Percentiles rank a stretch among this genome's conserved stretches.
phyloP scores from a whole-genome alignment of 2,888 invertebrate genomes.

The Urechis unicinctus region DNA sequence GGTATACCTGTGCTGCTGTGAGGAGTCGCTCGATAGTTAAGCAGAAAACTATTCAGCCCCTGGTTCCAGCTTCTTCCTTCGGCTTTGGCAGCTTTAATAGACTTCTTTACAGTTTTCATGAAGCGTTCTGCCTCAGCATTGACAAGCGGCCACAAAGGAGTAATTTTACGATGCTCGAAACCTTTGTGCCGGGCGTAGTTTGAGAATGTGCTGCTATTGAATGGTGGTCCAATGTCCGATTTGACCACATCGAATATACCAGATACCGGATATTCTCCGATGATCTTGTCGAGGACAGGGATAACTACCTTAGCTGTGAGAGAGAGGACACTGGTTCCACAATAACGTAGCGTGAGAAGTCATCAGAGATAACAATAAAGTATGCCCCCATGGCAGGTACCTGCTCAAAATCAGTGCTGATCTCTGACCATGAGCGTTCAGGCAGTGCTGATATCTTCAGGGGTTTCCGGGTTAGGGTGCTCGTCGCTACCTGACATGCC shows the following conservation, averaged over 20 bases:
- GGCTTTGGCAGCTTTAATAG: not conserved
- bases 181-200: no score
- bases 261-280: no score
- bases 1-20: not conserved
- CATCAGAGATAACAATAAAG: no score
- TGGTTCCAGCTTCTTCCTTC: not conserved
- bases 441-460: not conserved
- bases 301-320: not conserved
- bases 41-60: not conserved
- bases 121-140: not conserved
- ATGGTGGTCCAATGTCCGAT: constrained; percentile 2
- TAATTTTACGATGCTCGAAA: not conserved
- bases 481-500: not conserved
- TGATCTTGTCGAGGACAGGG: not conserved
- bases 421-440: not conserved
- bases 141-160: constrained; percentile 1
- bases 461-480: not conserved
- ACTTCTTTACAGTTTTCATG: not conserved
- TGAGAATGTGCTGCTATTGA: no score
- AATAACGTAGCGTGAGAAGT: not conserved
- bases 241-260: not conserved
- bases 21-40: not conserved
- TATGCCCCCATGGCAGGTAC: no score
- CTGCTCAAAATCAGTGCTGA: not conserved
- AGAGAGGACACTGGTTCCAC: not conserved